Evolutionary conservation across 2,113 vertebrate genomes (phyloP).

Genomic region (Phoenicopterus ruber): DNA sequence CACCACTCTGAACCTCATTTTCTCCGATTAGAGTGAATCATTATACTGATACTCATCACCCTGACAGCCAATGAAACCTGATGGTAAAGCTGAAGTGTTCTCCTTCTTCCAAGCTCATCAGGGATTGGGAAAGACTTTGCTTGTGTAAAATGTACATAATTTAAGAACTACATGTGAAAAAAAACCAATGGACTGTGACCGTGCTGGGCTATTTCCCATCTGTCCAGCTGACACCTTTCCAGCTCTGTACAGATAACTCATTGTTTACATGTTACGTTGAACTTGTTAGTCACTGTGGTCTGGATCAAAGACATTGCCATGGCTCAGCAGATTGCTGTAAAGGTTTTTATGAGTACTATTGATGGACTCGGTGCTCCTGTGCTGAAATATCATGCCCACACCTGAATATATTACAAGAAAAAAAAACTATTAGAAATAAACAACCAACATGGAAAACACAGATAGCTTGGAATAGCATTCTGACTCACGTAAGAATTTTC

Average conservation of each 20-base stretch:
- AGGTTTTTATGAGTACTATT: not conserved
- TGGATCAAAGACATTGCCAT: not conserved
- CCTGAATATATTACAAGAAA: not conserved
- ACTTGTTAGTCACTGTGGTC: not conserved
- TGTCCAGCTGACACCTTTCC: not conserved
- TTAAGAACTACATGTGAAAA: not conserved
- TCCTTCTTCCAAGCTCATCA: not conserved
- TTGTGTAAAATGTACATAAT: not conserved
- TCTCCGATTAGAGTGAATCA: not conserved
- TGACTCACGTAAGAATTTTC: not conserved
- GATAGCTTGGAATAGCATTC: not conserved
- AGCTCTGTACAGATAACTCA: not conserved
- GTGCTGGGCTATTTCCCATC: not conserved
- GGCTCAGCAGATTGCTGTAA: not conserved
- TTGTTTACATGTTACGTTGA: not conserved
- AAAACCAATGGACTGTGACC: not conserved
- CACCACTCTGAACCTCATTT: not conserved
- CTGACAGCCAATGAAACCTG: not conserved
- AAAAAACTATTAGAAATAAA: not conserved
- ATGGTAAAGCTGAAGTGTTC: not conserved
- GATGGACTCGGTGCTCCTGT: not conserved
- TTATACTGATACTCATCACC: not conserved
- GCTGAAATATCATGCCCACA: not conserved
- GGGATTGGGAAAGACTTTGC: not conserved
- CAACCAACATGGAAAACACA: not conserved